Evolutionary conservation across 2,888 invertebrate species (phyloP), one percentile per base, ranked within the genome.

Genomic region (Palloptera scutellata): DNA sequence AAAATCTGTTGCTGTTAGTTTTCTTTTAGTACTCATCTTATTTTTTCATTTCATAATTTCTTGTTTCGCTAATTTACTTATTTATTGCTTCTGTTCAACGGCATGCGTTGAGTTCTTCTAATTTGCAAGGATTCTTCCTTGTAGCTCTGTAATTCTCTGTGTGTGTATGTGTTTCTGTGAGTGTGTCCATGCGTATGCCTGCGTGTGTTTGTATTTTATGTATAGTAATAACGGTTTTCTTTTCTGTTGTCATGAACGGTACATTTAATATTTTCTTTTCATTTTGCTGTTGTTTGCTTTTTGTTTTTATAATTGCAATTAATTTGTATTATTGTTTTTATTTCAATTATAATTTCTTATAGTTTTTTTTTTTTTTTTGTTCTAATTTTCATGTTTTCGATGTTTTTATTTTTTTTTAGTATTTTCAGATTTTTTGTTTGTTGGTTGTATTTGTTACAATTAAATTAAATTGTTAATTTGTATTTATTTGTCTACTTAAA

Each of bases 401-500:
- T 74, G 71, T 73, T 71, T 72, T 73, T 72, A 67, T 59, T 69
- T 66, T 70, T 63, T 69, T 54, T 55, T 66, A n/a, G 52, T 67
- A 66, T 68, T 69, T 61, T 64, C 10, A 30, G 3, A 4, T 30
- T 69, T 67, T 63, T 54, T 63, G 45, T 45, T 66, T 52, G 17
- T 64, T 61, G 60, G 48, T 67, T 66, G 66, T 45, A 6, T 66
- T 58, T 61, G 54, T 17, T 42, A 55, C 55, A 17, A 55, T 67
- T 67, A 53, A 67, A 66, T 72, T 68, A 68, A 70, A 64, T 71
- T 51, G 52, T 61, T 45, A 15, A 45, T 58, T 64, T 67, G 13
- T 61, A 53, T 60, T 65, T 65, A 65, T 53, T 63, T 67, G 74
- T 78, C 81, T 82, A 80, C 81, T 82, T 81, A 79, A 77, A 79